Evolutionary conservation across 2,797 vertebrate species (phyloP), one percentile per base, ranked within the genome.

Genomic region (Thamnophis elegans): DNA sequence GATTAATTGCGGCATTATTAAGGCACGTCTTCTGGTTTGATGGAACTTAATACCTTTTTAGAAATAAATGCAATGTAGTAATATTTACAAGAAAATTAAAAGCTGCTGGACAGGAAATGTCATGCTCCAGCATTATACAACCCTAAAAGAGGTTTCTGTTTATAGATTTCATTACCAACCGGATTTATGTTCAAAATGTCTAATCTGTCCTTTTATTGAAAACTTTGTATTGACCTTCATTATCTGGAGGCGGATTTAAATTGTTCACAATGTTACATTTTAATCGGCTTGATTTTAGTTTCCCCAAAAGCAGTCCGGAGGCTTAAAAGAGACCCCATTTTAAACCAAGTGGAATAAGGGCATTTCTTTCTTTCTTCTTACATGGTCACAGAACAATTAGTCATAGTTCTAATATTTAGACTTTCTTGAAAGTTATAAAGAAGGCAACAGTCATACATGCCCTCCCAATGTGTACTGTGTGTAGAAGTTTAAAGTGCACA

Each of bases 1-100:
- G 91, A 96, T 95, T 96, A 95, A 96, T 95, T 96, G 94, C 59
- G 90, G 85, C 93, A 90, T 91, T 96, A 92, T 94, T 97, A 95
- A 96, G 94, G 87, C 59, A 92, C 85, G 88, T 1, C 86, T 95
- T 95, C 88, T 95, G 82, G 91, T 96, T 87, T 94, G 87, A 88
- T 60, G 91, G 5, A 60, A 16, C 93, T 94, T 90, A 95, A 96
- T 92, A 56, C 12, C 59, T 94, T 94, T 93, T 93, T 89, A 91
- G 87, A 95, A 95, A 94, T 91, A 65, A 56, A 87, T 58, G 87
- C 42, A 94, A 91, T 89, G 92, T 82, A 91, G 42, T 87, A 93
- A 94, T 94, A 94, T 94, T 95, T 94, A 90, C 88, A 95, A 89
- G 92, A 93, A 95, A 96, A 91, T 90, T 94, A 96, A 95, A 95